phyloP scores from a whole-genome alignment of 2,888 invertebrate species.

The Aquatica leii region DNA sequence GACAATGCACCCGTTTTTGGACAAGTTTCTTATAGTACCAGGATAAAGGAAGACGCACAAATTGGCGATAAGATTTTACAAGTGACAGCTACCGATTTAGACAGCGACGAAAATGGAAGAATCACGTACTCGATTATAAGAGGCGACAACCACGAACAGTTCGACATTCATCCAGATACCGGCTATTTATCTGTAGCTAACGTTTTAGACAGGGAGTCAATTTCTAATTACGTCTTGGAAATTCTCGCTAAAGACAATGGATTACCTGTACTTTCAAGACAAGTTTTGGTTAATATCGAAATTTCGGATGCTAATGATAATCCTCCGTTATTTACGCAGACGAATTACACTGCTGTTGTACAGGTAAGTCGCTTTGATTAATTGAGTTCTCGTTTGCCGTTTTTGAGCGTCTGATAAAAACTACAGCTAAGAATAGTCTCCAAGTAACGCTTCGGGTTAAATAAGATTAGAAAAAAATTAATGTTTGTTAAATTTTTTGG shows the following conservation, averaged over 20 bases:
- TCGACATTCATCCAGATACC: constrained; percentile 77
- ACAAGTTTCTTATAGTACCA: constrained; percentile 77
- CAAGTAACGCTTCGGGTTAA: too few relatives aligned
- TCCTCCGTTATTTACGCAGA: constrained; percentile 81
- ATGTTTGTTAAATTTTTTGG: too few relatives aligned
- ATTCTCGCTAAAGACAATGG: constrained; percentile 86
- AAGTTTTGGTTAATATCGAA: constrained; percentile 79
- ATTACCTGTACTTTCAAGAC: constrained; percentile 75
- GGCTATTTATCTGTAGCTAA: constrained; percentile 80
- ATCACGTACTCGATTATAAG: constrained; percentile 80
- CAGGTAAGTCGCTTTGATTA: constrained; percentile 56
- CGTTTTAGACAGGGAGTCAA: constrained; percentile 83
- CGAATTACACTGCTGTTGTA: constrained; percentile 82
- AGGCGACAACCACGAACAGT: constrained; percentile 80
- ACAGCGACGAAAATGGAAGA: constrained; percentile 81
- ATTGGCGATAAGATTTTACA: constrained; percentile 76
- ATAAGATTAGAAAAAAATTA: too few relatives aligned
- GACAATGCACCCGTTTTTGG: constrained; percentile 87
- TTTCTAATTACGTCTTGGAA: constrained; percentile 79
- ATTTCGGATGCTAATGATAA: constrained; percentile 93
- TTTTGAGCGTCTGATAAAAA: too few relatives aligned
- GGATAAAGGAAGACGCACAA: constrained; percentile 81
- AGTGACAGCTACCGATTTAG: constrained; percentile 83
- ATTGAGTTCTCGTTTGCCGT: constrained; percentile 1
- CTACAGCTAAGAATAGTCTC: too few relatives aligned